phyloP scores from a whole-genome alignment of 2,113 vertebrate species.

The Alectura lathami region DNA sequence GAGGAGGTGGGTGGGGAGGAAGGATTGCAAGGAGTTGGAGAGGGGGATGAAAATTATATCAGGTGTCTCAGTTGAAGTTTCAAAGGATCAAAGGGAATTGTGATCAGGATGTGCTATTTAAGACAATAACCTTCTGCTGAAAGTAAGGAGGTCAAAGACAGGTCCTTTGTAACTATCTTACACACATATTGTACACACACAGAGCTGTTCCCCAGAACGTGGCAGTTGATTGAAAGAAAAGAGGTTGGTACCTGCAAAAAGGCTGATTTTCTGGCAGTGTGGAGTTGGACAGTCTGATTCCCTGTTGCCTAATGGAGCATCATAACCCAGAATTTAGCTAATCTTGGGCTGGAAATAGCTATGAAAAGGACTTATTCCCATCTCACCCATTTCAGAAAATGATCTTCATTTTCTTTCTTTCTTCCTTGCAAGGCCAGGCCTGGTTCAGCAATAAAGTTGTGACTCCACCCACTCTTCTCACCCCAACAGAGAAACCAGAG shows the following conservation, averaged over 20 bases:
- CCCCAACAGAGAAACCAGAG: background rate
- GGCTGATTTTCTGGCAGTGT: background rate
- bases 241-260: background rate
- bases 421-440: background rate
- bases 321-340: background rate
- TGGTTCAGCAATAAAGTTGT: rapidly evolving
- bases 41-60: conserved; percentile 34
- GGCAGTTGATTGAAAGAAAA: conserved; percentile 39
- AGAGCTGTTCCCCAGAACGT: background rate
- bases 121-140: conserved; percentile 53
- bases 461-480: background rate
- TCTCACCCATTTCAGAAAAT: background rate
- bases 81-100: conserved; percentile 51
- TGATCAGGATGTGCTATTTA: conserved; percentile 25
- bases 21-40: conserved; percentile 26
- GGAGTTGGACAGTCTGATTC: background rate
- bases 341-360: background rate
- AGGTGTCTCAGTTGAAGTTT: conserved; percentile 12
- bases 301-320: background rate
- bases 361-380: background rate
- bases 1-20: conserved; percentile 3
- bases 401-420: background rate
- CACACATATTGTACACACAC: background rate
- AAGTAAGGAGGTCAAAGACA: background rate
- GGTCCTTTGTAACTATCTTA: conserved; percentile 27